A percentile compares a stretch with the other conserved stretches of the same genome.
phyloP scores from a whole-genome alignment of 2,113 vertebrate species.

The Uria aalge region DNA sequence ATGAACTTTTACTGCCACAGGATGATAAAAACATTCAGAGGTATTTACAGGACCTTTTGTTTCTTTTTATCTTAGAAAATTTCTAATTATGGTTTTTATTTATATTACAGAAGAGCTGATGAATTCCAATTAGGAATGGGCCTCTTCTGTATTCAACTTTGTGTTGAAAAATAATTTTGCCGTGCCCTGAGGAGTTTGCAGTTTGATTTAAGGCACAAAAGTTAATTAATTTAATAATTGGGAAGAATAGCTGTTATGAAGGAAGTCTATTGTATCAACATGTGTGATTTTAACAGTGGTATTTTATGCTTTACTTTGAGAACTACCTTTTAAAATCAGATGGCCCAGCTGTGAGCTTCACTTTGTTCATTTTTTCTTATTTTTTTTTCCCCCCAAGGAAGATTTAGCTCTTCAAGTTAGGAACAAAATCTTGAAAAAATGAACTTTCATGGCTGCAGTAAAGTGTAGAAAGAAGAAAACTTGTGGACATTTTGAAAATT shows the following conservation, averaged over 20 bases:
- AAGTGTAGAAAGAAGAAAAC: background rate
- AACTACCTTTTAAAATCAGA: background rate
- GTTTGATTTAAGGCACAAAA: background rate
- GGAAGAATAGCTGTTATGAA: background rate
- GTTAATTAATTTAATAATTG: background rate
- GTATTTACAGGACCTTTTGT: constrained; percentile 37
- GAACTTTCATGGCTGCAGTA: background rate
- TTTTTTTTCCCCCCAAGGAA: background rate
- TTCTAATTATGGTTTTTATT: constrained; percentile 23
- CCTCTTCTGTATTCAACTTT: background rate
- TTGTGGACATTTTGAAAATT: background rate
- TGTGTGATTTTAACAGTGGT: background rate
- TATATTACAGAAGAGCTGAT: background rate
- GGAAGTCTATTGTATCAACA: background rate
- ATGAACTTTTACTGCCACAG: background rate
- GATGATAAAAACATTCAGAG: background rate
- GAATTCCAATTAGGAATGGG: background rate
- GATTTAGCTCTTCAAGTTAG: background rate
- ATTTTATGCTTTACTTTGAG: background rate
- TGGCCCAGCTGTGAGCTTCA: background rate
- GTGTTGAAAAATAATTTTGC: background rate
- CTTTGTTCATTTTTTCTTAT: background rate
- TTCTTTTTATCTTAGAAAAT: constrained; percentile 26
- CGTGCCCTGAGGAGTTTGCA: background rate
- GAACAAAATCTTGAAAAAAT: background rate